Evolutionary conservation across 2,113 vertebrate species (phyloP), one percentile per base, ranked within the genome.

Genomic region (Sciurus niger): DNA sequence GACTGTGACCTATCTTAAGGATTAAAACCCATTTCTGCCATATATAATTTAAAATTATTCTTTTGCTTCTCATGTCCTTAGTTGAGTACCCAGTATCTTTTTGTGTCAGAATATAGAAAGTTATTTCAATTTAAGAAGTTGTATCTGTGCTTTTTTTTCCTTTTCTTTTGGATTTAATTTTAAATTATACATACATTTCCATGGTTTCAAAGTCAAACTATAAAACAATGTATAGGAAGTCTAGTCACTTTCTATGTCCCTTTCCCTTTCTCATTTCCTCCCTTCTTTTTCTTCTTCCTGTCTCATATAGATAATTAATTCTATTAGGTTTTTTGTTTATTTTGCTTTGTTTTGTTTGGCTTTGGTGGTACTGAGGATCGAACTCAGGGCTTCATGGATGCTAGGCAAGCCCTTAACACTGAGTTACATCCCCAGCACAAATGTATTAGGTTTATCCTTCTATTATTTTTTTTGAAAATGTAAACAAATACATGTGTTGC

Each of bases 71-170:
- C 22, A 6, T 58, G 37, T 79, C 34, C 70, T 78, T 89, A 40
- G 37, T 40, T 79, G 22, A 95, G 48, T 90, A 48, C 37, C 13
- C 22, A 89, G 37, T 68, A 24, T 53, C 25, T 53, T 58, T 48
- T 73, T 77, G n/a, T 22, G 46, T 18, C 46, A 77, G 12, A 80
- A 46, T 74, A 94, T 80, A 46, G 28, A 67, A 88, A 87, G 46
- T 48, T 77, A 78, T 84, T 92, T 96, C n/a, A 55, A 2, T 92
- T 88, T 89, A 95, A 80, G 65, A 76, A 72, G 14, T n/a, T 40
- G 1, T 70, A 22, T 92, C 22, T 34, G 2, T 88, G 48, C 9
- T 63, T 85, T 46, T 46, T 40, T 25, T 48, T 8, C 46, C 24
- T 80, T 65, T 87, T 34, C 13, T 25, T 78, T 92, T 53, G 68